These are phyloP conservation scores for Crambe crambe DNA, from an alignment of 37 sponge, comb jelly and placozoan genomes.

Conservation along the genomic window DNA sequence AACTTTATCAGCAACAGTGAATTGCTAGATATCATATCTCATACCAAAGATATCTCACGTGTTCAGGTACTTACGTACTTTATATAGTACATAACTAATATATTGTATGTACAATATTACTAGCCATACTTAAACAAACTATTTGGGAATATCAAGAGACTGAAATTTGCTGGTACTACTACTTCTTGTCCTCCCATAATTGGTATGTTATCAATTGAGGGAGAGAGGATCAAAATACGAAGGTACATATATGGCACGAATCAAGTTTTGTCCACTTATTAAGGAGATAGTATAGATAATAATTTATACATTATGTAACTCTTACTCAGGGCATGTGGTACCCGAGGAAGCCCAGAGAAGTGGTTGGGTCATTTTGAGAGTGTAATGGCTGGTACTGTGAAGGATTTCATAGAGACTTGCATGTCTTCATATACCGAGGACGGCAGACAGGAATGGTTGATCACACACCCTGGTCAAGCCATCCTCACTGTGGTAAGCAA, in stretches of 20 bases:
- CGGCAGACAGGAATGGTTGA: slow-evolving; percentile 5
- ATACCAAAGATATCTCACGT: slow-evolving; percentile 48
- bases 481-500: slow-evolving; percentile 33
- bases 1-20: slow-evolving; percentile 82
- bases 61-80: slow-evolving; percentile 54
- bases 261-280: neutral
- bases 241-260: slow-evolving; percentile 22
- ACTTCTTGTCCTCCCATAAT: slow-evolving; percentile 33
- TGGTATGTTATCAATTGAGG: slow-evolving; percentile 75
- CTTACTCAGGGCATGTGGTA: neutral
- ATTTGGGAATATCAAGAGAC: slow-evolving; percentile 67
- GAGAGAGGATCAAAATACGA: slow-evolving; percentile 57
- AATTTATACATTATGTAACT: neutral
- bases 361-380: slow-evolving; percentile 62
- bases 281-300: neutral
- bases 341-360: slow-evolving; percentile 64
- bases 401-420: slow-evolving; percentile 5
- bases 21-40: slow-evolving; percentile 67
- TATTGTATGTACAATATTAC: neutral
- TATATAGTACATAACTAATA: neutral
- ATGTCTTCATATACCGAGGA: neutral
- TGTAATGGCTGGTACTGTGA: slow-evolving; percentile 34
- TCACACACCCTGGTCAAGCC: slow-evolving; percentile 22
- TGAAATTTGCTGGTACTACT: slow-evolving; percentile 38
- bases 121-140: slow-evolving; percentile 61